These are phyloP conservation scores for Yponomeuta plumbellus DNA, from an alignment of 2,888 invertebrate genomes.

Conservation along the genomic window DNA sequence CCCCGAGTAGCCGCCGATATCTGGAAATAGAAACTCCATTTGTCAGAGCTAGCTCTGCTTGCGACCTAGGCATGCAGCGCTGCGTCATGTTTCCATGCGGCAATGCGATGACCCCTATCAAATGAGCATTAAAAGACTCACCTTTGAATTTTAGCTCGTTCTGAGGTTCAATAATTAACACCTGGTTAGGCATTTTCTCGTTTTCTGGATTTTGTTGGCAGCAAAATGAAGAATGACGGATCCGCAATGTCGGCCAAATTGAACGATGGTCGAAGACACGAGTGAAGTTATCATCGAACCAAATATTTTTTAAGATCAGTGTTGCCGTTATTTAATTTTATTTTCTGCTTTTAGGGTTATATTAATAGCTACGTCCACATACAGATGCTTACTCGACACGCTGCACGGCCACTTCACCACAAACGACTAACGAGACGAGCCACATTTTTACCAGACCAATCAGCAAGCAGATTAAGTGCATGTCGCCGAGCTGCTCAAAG, in stretches of 20 bases:
- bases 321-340: background rate
- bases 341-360: background rate
- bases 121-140: slow-evolving; percentile 62
- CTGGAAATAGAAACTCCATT: slow-evolving; percentile 76
- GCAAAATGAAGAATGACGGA: slow-evolving; percentile 42
- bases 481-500: too few species aligned
- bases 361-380: background rate
- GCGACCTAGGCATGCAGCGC: slow-evolving; percentile 53
- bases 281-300: background rate
- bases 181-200: slow-evolving; percentile 83
- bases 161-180: slow-evolving; percentile 91
- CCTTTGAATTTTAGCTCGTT: slow-evolving; percentile 93
- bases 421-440: too few species aligned
- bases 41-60: slow-evolving; percentile 56
- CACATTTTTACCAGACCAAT: too few species aligned
- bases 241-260: slow-evolving; percentile 60
- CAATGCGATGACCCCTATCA: slow-evolving; percentile 29
- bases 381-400: too few species aligned
- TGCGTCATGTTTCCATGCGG: slow-evolving; percentile 50
- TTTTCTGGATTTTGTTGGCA: slow-evolving; percentile 67
- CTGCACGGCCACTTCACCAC: too few species aligned
- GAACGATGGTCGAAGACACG: slow-evolving; percentile 35
- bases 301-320: background rate
- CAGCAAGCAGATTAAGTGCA: too few species aligned
- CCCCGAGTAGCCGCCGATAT: slow-evolving; percentile 70